phyloP scores from a whole-genome alignment of 2,888 invertebrate species.

The Druceiella hillmani region DNA sequence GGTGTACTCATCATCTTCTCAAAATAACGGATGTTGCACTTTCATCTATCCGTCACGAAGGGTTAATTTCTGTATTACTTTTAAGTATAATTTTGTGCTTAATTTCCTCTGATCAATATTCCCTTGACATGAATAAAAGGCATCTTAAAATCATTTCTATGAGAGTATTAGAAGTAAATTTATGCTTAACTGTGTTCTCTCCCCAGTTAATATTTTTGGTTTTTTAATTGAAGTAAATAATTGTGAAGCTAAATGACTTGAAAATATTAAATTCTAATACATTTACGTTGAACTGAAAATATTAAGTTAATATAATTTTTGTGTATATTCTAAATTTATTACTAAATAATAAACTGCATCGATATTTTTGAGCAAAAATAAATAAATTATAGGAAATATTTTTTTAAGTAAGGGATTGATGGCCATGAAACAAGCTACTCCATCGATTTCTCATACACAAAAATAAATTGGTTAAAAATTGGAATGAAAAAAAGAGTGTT shows the following conservation, averaged over 20 bases:
- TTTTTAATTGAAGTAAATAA: too few species aligned
- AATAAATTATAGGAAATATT: not conserved
- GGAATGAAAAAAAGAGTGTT: constrained; percentile 30
- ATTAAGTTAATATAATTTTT: too few species aligned
- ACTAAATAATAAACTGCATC: too few species aligned
- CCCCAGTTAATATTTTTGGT: too few species aligned
- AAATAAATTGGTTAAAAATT: constrained; percentile 33
- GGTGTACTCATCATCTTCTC: constrained; percentile 53
- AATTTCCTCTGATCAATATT: too few species aligned
- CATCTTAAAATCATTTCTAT: too few species aligned
- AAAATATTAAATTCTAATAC: too few species aligned
- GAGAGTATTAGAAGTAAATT: too few species aligned
- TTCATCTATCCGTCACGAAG: constrained; percentile 29
- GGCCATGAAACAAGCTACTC: constrained; percentile 49
- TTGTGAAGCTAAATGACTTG: too few species aligned
- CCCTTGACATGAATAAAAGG: not conserved
- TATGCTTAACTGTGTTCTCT: too few species aligned
- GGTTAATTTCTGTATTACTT: constrained; percentile 40
- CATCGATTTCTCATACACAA: constrained; percentile 43
- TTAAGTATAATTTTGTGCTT: constrained; percentile 49
- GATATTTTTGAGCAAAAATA: not conserved
- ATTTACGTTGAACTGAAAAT: too few species aligned
- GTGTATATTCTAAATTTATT: too few species aligned
- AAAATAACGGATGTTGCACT: constrained; percentile 49
- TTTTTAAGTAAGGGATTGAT: constrained; percentile 48